Percentiles rank a stretch among this genome's conserved stretches.
Conservation (phyloP, 1,140 invertebrate species). For the Diorhabda sublineata region DNA sequence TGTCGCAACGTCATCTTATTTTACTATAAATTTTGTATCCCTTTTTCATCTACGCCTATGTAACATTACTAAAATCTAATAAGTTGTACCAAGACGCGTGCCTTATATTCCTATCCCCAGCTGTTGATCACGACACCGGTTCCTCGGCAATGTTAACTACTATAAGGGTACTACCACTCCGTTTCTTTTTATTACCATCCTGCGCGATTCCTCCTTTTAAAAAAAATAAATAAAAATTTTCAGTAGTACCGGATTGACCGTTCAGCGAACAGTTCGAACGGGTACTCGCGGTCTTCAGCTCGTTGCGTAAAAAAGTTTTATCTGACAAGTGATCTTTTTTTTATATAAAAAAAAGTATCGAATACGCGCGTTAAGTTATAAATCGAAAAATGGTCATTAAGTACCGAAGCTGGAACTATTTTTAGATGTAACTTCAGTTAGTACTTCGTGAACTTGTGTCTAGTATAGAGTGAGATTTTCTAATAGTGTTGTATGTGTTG, state of each 20-base stretch:
- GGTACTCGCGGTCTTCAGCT: background rate
- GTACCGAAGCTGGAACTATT: background rate
- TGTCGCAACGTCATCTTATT: too few species aligned
- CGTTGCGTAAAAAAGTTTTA: background rate
- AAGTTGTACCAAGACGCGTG: background rate
- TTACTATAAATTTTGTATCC: too few species aligned
- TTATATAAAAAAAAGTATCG: background rate
- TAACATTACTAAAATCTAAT: too few species aligned
- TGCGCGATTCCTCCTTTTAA: background rate
- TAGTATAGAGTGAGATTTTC: too few species aligned
- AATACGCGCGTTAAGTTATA: background rate
- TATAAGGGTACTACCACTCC: background rate
- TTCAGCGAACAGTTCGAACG: background rate
- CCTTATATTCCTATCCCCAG: background rate
- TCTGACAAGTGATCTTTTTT: background rate
- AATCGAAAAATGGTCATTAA: constrained; percentile 1
- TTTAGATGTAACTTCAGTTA: background rate
- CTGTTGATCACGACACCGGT: background rate
- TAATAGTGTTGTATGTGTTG: too few species aligned
- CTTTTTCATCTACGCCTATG: too few species aligned
- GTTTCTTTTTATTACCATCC: background rate
- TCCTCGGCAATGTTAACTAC: background rate
- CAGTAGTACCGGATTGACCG: constrained; percentile 1
- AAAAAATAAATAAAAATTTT: background rate
- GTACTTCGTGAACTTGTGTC: background rate